Base-by-base conservation (phyloP, 2,888 invertebrate genomes). In the Barypeithes pellucidus region DNA sequence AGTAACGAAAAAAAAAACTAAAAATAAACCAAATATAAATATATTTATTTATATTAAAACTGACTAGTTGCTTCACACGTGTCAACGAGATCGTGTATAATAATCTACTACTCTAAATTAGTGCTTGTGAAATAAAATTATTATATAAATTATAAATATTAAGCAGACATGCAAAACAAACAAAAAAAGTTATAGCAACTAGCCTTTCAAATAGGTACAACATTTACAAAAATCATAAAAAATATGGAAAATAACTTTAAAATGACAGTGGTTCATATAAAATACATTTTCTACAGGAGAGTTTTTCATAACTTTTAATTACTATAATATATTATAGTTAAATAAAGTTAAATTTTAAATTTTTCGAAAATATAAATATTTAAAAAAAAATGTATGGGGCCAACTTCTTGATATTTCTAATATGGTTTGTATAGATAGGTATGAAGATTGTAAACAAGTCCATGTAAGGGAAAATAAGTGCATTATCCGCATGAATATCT, bases 31-130 rank as follows among this genome's bases (percentile, higher is more conserved):
- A 81, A 81, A 82, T 81, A 80, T 75, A 82, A 81, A 81, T 78
- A 80, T 82, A 81, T 83, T 79, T 82, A 81, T 83, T 83, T 81
- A 80, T 80, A 78, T 72, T 70, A 79, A 80, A 80, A 84, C 80
- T 87, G 87, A 87, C 87, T 87, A 87, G 87, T 86, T 86, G 85
- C 85, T 84, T 85, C 85, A 87, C 86, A 87, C 86, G 84, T 85
- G 85, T 80, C 81, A 81, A 78, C 79, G 83, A 83, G 82, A 83
- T 84, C 82, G 84, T 85, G 85, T 83, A 82, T 72, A 69, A 82
- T 72, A 68, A 36, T 66, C 45, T 69, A 77, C 82, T 84, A 84
- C 81, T 82, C 82, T 83, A 83, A 81, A 78, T 79, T 77, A 77
- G 79, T 81, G 83, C 83, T 81, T 72, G 82, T 83, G 83, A 81